Evolutionary conservation across 2,888 invertebrate genomes (phyloP), one percentile per base, ranked within the genome.

Genomic region (Diaphora mendica): DNA sequence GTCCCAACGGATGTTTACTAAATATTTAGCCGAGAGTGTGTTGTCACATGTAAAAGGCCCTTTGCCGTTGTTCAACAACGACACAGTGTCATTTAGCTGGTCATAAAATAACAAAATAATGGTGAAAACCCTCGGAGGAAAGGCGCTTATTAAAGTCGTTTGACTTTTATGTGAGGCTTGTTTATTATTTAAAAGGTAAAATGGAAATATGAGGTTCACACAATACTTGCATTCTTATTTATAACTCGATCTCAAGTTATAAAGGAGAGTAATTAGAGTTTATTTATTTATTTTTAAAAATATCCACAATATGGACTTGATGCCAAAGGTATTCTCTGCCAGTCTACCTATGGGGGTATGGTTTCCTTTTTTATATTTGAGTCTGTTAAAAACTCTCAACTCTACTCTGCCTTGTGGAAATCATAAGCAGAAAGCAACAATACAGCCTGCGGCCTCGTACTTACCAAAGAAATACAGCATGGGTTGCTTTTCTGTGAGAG

Each of bases 91-190:
- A 44, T 73, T 73, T 73, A 64, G 65, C 69, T 65, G 69, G 30
- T 73, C 69, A 62, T 73, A 73, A 73, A 73, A 73, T 69, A 69
- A 73, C 64, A 69, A 69, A 65, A 69, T 69, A 69, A 69, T 55
- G 73, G 69, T 26, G 64, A 69, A 55, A 73, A 69, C 69, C 64
- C 55, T 55, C n/a, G 42, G 55, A 73, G 64, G 51, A 64, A 72
- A 39, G 64, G 51, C 64, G 68, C 26, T 68, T 69, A 72, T 72
- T 69, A 69, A 72, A 64, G 42, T 55, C 64, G 69, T 68, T 73
- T n/a, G 68, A 26, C 64, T 35, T 68, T 73, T 64, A 65, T 78
- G 81, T 75, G 73, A 65, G 26, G 30, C 30, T 30, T 26, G 69
- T 73, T 55, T 30, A 62, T 62, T 62, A 30, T 30, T 62, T 62